Evolutionary conservation across 1,140 invertebrate genomes (phyloP), one percentile per base, ranked within the genome.

Genomic region (Brachionus sp.): DNA sequence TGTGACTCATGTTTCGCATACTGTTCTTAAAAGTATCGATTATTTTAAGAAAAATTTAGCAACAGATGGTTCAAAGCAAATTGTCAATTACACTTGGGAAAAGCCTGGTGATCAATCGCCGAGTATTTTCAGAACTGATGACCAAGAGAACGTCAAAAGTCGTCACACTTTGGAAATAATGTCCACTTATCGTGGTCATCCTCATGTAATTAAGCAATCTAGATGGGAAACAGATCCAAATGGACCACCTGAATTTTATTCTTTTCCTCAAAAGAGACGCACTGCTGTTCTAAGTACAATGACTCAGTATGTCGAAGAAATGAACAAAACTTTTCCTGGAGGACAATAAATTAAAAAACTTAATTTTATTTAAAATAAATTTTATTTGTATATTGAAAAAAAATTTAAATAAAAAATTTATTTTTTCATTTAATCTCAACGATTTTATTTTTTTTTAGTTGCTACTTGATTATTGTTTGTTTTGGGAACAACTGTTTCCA

Each of bases 301-400:
- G 80, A 83, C 77, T 53, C 77, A 80, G 42, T 80, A 80, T 66
- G 77, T 80, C 23, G 77, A 80, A 50, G 80, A 83, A 73, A 83
- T 83, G 33, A 83, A 83, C 50, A 83, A 83, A 23, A 68, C 64
- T 46, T 83, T 83, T 13, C 57, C 57, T 6, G 64, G 80, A 46
- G 64, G 70, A 46, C 37, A 75, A 75, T 75, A 75, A 75, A 13
- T 46, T 44, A 3, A 25, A 13, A 75, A 13, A 37, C 7, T 29
- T 10, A 37, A 57, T 57, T 35, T 53, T 53, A 33, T 35, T 64
- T 66, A 5, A 16, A 70, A 70, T 70, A 44, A 37, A 70, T 39
- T 70, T 50, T 77, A 33, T 77, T 77, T 77, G 19, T 53, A 50
- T 50, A 50, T 19, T 50, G 33, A 53, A 25, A n/a, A 13, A 64